Evolutionary conservation across 2,888 invertebrate genomes (phyloP).

Genomic region (Apantesis nais): DNA sequence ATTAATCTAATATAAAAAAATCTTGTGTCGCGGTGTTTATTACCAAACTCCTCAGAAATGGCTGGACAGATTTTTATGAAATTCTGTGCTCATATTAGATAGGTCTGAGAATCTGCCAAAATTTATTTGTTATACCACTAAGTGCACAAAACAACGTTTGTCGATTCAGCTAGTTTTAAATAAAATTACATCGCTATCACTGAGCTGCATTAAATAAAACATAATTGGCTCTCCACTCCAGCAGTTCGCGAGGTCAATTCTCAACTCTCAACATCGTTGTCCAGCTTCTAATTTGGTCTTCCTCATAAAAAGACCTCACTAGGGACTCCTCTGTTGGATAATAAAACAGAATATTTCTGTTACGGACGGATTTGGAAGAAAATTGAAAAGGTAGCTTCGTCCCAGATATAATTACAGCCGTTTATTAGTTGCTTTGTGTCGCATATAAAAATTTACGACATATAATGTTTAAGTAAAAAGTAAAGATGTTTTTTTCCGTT

Average conservation of each 20-base stretch:
- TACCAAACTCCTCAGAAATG: too few relatives aligned
- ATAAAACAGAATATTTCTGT: constrained; percentile 12
- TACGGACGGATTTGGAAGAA: constrained; percentile 22
- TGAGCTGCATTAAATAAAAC: not conserved
- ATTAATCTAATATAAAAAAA: too few relatives aligned
- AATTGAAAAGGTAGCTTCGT: constrained; percentile 24
- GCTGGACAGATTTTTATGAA: too few relatives aligned
- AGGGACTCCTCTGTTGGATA: not conserved
- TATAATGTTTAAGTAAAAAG: constrained; percentile 18
- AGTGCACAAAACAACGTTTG: too few relatives aligned
- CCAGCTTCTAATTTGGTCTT: not conserved
- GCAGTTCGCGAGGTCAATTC: not conserved
- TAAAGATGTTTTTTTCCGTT: constrained; percentile 12
- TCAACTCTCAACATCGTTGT: constrained; percentile 1
- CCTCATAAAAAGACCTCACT: constrained; percentile 14
- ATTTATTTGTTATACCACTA: too few relatives aligned
- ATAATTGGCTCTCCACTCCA: not conserved
- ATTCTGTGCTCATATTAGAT: too few relatives aligned
- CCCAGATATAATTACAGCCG: constrained; percentile 27
- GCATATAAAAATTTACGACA: constrained; percentile 13
- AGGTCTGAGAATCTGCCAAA: too few relatives aligned
- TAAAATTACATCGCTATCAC: too few relatives aligned
- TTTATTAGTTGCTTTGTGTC: constrained; percentile 13
- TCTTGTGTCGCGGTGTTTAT: too few relatives aligned
- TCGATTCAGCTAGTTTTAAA: too few relatives aligned